Base-by-base conservation (phyloP, 2,113 vertebrate genomes). In the Lichenostomus cassidix region DNA sequence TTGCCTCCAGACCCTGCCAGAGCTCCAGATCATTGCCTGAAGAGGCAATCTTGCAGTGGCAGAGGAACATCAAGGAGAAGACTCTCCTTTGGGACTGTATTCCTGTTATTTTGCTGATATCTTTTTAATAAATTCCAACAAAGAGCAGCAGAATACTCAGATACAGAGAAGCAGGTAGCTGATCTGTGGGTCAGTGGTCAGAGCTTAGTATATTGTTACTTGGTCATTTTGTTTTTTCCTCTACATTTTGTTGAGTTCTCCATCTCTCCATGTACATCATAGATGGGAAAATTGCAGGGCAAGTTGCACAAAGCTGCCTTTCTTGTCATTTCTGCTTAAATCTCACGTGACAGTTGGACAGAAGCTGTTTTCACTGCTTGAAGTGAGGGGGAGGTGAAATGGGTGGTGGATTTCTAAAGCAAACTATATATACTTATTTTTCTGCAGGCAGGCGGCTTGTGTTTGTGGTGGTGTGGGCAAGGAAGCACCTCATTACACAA, bases 311-410 rank as follows among this genome's bases (percentile, higher is more conserved):
- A 92, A 97, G 94, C 95, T 76, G 91, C 93, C 93, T 97, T 97
- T 96, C 95, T 96, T 97, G 95, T 95, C 75, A 96, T 82, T 88
- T 96, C 92, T 94, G 93, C 93, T 95, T 92, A 90, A 90, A 95
- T 90, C 89, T 96, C 94, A 96, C 94, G 90, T 96, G 96, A 95
- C 69, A 64, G 92, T 94, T 95, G 92, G 94, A 96, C 90, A 95
- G 95, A 96, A 96, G 86, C 89, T 75, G 87, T 97, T 96, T 94
- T 91, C 89, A 92, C 79, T 95, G 94, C 89, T 23, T 71, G 53
- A 89, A 92, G 78, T 92, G 88, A 94, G 92, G 95, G 91, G 94
- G 90, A 91, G 80, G 89, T 92, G 94, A 88, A 93, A 93, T 49
- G 91, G 68, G 83, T 88, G 94, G 47, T 84, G 83, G 47, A 91